phyloP scores from a whole-genome alignment of 2,797 vertebrate genomes.

The Etheostoma nigrum region DNA sequence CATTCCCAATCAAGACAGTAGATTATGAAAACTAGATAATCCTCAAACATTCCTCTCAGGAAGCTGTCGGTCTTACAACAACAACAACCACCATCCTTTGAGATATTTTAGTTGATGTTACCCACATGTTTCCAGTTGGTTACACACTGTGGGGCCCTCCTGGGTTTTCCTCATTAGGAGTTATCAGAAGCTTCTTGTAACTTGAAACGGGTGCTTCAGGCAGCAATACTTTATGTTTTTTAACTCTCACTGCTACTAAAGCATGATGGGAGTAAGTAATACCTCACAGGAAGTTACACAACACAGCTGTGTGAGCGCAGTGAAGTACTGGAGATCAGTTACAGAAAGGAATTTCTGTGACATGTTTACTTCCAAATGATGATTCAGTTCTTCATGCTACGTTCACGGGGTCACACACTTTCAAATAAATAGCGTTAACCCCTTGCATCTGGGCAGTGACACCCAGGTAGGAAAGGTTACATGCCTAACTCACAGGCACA shows the following conservation, averaged over 20 bases:
- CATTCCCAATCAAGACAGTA: background rate
- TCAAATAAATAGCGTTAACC: constrained; percentile 2
- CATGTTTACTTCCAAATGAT: constrained; percentile 39
- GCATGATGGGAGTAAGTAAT: constrained; percentile 45
- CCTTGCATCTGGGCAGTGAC: constrained; percentile 8
- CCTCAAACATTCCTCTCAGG: background rate
- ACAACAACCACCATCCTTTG: background rate
- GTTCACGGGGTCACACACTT: background rate
- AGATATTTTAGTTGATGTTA: constrained; percentile 17
- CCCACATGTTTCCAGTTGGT: constrained; percentile 47
- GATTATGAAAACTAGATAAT: background rate
- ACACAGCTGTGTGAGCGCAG: background rate
- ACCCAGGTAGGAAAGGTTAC: background rate
- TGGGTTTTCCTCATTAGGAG: constrained; percentile 30
- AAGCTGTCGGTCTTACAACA: background rate
- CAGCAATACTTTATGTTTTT: constrained; percentile 49
- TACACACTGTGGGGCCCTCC: background rate
- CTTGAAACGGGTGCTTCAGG: constrained; percentile 3
- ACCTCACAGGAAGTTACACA: constrained; percentile 61
- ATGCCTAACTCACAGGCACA: background rate
- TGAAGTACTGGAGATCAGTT: constrained; percentile 43
- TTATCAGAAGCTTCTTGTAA: constrained; percentile 34
- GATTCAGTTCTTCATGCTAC: constrained; percentile 37
- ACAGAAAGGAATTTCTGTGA: constrained; percentile 26
- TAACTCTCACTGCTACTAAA: constrained; percentile 20